phyloP scores from a whole-genome alignment of 2,888 invertebrate species.

The Catocala fraxini region DNA sequence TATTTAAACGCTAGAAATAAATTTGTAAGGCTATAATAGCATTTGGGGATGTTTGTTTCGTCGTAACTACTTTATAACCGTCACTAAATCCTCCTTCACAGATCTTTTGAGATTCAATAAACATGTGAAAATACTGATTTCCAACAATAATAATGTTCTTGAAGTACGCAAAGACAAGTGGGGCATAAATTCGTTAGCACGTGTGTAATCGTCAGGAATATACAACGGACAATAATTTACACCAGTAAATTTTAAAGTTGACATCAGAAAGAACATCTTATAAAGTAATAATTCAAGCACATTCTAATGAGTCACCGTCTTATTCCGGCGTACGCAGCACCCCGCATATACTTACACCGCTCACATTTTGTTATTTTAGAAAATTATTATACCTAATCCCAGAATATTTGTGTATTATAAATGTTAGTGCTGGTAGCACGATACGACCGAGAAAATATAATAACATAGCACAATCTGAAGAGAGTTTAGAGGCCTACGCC shows the following conservation, averaged over 20 bases:
- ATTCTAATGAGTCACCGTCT: constrained; percentile 71
- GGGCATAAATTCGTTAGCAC: constrained; percentile 85
- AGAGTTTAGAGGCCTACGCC: too few species aligned
- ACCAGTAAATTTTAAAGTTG: constrained; percentile 85
- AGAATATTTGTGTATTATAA: too few species aligned
- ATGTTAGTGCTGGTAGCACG: too few species aligned
- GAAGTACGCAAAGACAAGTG: constrained; percentile 77
- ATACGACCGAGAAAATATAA: too few species aligned
- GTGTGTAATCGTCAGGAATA: constrained; percentile 82
- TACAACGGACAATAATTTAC: constrained; percentile 78
- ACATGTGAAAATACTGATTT: constrained; percentile 79
- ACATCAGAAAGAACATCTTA: constrained; percentile 85
- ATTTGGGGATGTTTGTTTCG: constrained; percentile 56
- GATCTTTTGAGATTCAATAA: constrained; percentile 77
- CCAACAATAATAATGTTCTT: constrained; percentile 75
- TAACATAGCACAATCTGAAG: too few species aligned
- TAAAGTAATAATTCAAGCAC: constrained; percentile 78
- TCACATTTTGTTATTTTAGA: constrained; percentile 1
- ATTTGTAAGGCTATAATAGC: constrained; percentile 22
- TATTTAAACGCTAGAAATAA: constrained; percentile 31
- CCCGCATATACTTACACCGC: constrained; percentile 2
- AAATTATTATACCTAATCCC: background rate
- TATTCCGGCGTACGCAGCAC: constrained; percentile 36
- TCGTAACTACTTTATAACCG: constrained; percentile 71
- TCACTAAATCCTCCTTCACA: constrained; percentile 73